Percentiles rank a stretch among this genome's conserved stretches.
These are phyloP conservation scores for Bhutanitis thaidina DNA, from an alignment of 2,888 invertebrate genomes.

Conservation along the genomic window DNA sequence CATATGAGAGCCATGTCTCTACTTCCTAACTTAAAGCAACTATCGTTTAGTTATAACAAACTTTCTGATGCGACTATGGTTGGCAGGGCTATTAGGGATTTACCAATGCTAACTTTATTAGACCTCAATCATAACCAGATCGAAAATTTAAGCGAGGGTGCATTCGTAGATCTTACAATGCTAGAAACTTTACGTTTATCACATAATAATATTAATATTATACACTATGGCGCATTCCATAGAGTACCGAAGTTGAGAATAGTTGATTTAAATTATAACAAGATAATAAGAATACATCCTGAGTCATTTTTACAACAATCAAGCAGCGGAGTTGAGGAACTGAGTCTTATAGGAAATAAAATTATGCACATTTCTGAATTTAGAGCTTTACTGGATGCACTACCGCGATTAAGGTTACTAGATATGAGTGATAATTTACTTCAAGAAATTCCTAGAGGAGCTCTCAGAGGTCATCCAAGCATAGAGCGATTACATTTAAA, in stretches of 20 bases:
- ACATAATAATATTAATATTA: conserved; percentile 86
- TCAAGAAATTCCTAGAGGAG: conserved; percentile 88
- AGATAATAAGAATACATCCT: conserved; percentile 87
- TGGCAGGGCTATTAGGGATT: conserved; percentile 87
- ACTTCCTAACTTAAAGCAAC: conserved; percentile 84
- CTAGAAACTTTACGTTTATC: conserved; percentile 84
- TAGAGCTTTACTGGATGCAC: conserved; percentile 85
- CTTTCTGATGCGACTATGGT: conserved; percentile 90
- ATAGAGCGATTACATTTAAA: conserved; percentile 90
- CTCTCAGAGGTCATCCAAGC: conserved; percentile 88
- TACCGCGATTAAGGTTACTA: conserved; percentile 87
- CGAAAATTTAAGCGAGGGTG: conserved; percentile 85
- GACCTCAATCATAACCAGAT: conserved; percentile 86
- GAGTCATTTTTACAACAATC: conserved; percentile 89
- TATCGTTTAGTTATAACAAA: conserved; percentile 86
- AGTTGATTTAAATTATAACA: conserved; percentile 88
- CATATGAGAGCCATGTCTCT: conserved; percentile 88
- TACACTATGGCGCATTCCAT: conserved; percentile 90
- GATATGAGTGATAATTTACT: conserved; percentile 90
- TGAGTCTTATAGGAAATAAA: conserved; percentile 87
- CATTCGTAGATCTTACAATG: conserved; percentile 88
- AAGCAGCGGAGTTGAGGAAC: conserved; percentile 87
- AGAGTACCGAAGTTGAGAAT: conserved; percentile 85
- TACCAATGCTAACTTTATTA: conserved; percentile 85
- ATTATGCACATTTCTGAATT: conserved; percentile 87